Evolutionary conservation across 2,113 vertebrate genomes (phyloP), one percentile per base, ranked within the genome.

Genomic region (Numida meleagris): DNA sequence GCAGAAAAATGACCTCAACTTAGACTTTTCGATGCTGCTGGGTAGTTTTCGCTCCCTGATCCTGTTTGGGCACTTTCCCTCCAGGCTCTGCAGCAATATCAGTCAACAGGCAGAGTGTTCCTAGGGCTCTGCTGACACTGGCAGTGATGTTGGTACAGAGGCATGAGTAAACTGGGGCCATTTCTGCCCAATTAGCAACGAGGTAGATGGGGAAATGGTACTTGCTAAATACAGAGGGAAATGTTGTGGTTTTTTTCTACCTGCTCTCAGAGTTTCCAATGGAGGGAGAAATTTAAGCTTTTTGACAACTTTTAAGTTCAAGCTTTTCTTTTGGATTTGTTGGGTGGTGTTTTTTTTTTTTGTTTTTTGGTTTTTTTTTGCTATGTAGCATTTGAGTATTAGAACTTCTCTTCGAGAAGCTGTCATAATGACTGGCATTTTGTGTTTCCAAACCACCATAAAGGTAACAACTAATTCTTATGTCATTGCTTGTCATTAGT

Each of bases 381-480:
- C 50, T n/a, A 6, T 9, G 9, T 66, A 70, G 25, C 70, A 66
- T 63, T 86, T 93, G 53, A 90, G 31, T 83, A 33, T 43, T 86
- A 74, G 88, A 93, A 68, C 21, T 70, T 83, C 24, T 71, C 27
- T 75, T 83, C 75, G 48, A 27, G 74, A 86, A 82, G 65, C 83
- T 78, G 70, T 70, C 72, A 33, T 42, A 55, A 67, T 43, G 38
- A 51, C 81, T 75, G 43, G 51, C 14, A 3, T 55, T 94, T 71
- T 75, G 50, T 74, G 61, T 78, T 95, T 90, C 88, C 46, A 83
- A 94, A 51, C 65, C 61, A 53, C 76, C 27, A 17, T 43, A 50
- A n/a, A 63, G 46, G 33, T 55, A 77, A 15, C 77, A 86, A 86
- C 79, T 74, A 81, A 85, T 91, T 91, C 89, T 81, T 86, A 72